A percentile compares a stretch with the other conserved stretches of the same genome.
These are phyloP conservation scores for Pyrocephalus nanus DNA, from an alignment of 2,797 vertebrate species.

Conservation along the genomic window DNA sequence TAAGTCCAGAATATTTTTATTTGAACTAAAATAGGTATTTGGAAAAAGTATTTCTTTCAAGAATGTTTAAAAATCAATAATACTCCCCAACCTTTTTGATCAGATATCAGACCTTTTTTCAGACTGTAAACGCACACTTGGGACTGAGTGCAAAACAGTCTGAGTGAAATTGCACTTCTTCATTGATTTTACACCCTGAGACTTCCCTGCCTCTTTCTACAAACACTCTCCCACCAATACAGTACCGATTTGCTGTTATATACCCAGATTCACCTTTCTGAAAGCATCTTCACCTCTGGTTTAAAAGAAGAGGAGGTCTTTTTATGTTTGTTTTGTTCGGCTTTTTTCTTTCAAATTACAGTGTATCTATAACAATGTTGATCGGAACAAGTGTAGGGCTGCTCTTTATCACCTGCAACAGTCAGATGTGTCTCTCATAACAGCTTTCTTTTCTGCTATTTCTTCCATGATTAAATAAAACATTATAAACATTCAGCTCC, in stretches of 20 bases:
- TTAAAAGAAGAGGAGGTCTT: background rate
- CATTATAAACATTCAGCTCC: background rate
- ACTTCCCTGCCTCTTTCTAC: background rate
- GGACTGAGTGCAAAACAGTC: background rate
- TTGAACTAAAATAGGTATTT: background rate
- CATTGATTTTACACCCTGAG: background rate
- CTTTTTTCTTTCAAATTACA: background rate
- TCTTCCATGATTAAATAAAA: background rate
- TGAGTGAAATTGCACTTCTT: background rate
- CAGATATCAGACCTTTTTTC: background rate
- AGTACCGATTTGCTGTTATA: background rate
- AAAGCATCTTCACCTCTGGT: background rate
- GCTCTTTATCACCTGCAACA: background rate
- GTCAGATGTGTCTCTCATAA: background rate
- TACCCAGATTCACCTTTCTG: background rate
- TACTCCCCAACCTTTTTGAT: background rate
- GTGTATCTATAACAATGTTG: background rate
- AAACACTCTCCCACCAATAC: background rate
- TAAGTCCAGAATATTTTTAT: background rate
- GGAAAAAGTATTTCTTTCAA: slow-evolving; percentile 5
- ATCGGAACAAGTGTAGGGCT: background rate
- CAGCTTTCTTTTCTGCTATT: background rate
- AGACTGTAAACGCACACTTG: background rate
- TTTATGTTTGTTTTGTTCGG: rapidly evolving
- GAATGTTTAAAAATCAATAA: slow-evolving; percentile 34